A percentile compares a stretch with the other conserved stretches of the same genome.
Evolutionary conservation across 2,113 vertebrate genomes (phyloP).

Genomic region (Gobio gobio): DNA sequence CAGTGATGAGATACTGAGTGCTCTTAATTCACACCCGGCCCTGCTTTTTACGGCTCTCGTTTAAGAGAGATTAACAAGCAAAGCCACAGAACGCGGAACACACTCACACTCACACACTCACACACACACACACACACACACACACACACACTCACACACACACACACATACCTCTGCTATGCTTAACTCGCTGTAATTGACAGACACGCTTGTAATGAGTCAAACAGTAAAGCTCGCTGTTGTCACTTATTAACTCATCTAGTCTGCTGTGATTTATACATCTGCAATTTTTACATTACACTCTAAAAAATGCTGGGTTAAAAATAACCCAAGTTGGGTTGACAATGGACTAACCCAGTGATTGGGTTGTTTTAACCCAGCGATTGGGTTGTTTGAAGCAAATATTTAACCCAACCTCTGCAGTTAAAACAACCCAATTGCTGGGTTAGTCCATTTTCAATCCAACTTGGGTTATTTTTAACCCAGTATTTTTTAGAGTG

Average conservation of each 20-base stretch:
- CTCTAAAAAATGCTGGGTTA: too few relatives aligned
- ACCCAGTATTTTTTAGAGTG: too few relatives aligned
- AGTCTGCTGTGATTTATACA: background rate
- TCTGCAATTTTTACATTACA: background rate
- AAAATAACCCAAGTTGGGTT: too few relatives aligned
- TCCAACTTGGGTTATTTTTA: too few relatives aligned
- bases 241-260: background rate
- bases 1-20: constrained; percentile 37
- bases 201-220: background rate
- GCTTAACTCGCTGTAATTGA: background rate
- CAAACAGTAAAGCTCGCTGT: background rate
- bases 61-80: constrained; percentile 53
- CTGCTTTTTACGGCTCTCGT: constrained; percentile 50
- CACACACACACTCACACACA: too few relatives aligned
- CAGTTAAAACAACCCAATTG: too few relatives aligned
- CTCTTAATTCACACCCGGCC: constrained; percentile 54
- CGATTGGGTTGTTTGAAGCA: too few relatives aligned
- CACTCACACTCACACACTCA: background rate
- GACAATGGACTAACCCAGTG: too few relatives aligned
- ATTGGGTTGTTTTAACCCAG: too few relatives aligned
- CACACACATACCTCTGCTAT: too few relatives aligned
- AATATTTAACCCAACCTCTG: too few relatives aligned
- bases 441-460: too few relatives aligned
- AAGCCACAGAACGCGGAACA: constrained; percentile 1
- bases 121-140: background rate